A percentile compares a stretch with the other conserved stretches of the same genome.
Evolutionary conservation across 2,888 invertebrate genomes (phyloP).

Genomic region (Heliconius cydno): DNA sequence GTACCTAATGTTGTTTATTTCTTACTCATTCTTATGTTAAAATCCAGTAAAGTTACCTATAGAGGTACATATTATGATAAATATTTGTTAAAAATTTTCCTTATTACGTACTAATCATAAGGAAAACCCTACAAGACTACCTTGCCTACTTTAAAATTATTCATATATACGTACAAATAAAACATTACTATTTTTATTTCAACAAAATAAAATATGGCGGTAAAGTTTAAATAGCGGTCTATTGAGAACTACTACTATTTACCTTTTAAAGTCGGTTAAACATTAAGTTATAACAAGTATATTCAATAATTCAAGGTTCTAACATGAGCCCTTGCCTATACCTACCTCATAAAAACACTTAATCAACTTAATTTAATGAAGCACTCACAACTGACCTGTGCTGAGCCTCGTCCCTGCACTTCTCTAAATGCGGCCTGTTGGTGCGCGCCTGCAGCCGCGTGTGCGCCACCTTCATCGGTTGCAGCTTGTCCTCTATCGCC

Average conservation of each 20-base stretch:
- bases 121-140: not conserved
- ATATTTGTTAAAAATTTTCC: not conserved
- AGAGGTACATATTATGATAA: no score
- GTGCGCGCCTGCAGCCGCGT: slow-evolving; percentile 94
- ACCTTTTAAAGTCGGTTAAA: no score
- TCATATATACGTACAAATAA: not conserved
- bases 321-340: no score
- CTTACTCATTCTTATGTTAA: not conserved
- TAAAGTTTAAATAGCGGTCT: not conserved
- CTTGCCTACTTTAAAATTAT: not conserved
- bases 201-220: not conserved
- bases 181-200: not conserved
- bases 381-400: slow-evolving; percentile 81
- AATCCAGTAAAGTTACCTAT: no score
- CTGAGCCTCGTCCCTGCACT: slow-evolving; percentile 94
- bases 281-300: no score
- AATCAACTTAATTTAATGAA: no score
- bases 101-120: not conserved
- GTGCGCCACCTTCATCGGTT: slow-evolving; percentile 92
- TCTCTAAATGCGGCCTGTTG: slow-evolving; percentile 94
- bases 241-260: not conserved
- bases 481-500: slow-evolving; percentile 94
- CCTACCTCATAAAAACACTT: no score
- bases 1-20: not conserved
- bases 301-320: no score